phyloP scores from a whole-genome alignment of 2,888 invertebrate species.

The Schrankia costaestrigalis region DNA sequence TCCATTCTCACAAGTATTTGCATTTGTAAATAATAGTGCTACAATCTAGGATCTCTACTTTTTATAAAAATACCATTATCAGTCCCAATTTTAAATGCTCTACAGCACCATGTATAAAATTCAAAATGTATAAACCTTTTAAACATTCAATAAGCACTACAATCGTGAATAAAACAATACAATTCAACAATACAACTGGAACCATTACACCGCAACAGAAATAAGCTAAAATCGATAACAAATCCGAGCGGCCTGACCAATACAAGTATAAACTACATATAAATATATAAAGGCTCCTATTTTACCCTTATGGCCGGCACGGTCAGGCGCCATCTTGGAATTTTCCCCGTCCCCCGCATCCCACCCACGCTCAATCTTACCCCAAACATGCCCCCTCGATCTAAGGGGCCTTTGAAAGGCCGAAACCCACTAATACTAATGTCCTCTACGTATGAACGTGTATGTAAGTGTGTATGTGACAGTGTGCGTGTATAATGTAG shows the following conservation, averaged over 20 bases:
- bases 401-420: constrained; percentile 77
- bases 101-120: too few relatives aligned
- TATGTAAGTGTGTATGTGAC: constrained; percentile 32
- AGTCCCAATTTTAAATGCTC: too few relatives aligned
- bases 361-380: constrained; percentile 75
- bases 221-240: constrained; percentile 55
- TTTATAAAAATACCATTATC: too few relatives aligned
- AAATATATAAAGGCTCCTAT: constrained; percentile 68
- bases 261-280: constrained; percentile 60
- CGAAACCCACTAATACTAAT: constrained; percentile 80
- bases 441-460: constrained; percentile 60
- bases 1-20: too few relatives aligned
- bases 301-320: constrained; percentile 80
- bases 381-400: constrained; percentile 75
- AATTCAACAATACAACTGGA: background rate
- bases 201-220: constrained; percentile 10
- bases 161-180: too few relatives aligned
- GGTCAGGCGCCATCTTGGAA: constrained; percentile 77
- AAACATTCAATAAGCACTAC: too few relatives aligned
- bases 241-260: constrained; percentile 60
- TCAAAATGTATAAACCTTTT: too few relatives aligned
- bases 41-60: too few relatives aligned
- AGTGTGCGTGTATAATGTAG: constrained; percentile 29
- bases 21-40: too few relatives aligned
- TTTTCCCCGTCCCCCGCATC: constrained; percentile 53